Evolutionary conservation across 2,888 invertebrate species (phyloP).

Genomic region (Habrosyne pyritoides): DNA sequence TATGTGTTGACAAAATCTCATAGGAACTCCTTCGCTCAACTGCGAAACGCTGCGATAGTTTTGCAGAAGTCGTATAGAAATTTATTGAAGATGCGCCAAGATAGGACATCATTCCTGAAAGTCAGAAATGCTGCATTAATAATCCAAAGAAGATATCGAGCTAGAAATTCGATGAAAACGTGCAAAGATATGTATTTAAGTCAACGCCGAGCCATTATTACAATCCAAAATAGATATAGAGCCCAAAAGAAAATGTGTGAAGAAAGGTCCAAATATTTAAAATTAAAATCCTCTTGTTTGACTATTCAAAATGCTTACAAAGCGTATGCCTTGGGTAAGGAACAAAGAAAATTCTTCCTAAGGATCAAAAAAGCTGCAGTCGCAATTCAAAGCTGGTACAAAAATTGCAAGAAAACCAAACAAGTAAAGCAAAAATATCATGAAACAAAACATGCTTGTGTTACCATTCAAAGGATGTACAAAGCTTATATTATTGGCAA

Average conservation of each 20-base stretch:
- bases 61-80: slow-evolving; percentile 70
- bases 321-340: slow-evolving; percentile 51
- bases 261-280: slow-evolving; percentile 46
- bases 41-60: slow-evolving; percentile 44
- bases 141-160: slow-evolving; percentile 65
- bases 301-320: slow-evolving; percentile 69
- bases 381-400: slow-evolving; percentile 77
- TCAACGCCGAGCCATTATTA: slow-evolving; percentile 52
- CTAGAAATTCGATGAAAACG: slow-evolving; percentile 52
- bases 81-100: slow-evolving; percentile 54
- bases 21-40: slow-evolving; percentile 32
- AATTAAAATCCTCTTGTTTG: slow-evolving; percentile 50
- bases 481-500: slow-evolving; percentile 56
- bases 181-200: slow-evolving; percentile 39
- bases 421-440: slow-evolving; percentile 48
- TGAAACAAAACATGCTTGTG: slow-evolving; percentile 56
- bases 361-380: slow-evolving; percentile 54
- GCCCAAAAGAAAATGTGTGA: slow-evolving; percentile 61
- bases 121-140: slow-evolving; percentile 43
- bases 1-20: slow-evolving; percentile 35
- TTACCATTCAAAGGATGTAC: slow-evolving; percentile 73
- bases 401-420: slow-evolving; percentile 48
- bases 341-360: slow-evolving; percentile 50
- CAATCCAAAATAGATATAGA: slow-evolving; percentile 69
- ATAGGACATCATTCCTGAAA: slow-evolving; percentile 41